phyloP scores from a whole-genome alignment of 2,888 invertebrate genomes.

The Dynastes grantii region DNA sequence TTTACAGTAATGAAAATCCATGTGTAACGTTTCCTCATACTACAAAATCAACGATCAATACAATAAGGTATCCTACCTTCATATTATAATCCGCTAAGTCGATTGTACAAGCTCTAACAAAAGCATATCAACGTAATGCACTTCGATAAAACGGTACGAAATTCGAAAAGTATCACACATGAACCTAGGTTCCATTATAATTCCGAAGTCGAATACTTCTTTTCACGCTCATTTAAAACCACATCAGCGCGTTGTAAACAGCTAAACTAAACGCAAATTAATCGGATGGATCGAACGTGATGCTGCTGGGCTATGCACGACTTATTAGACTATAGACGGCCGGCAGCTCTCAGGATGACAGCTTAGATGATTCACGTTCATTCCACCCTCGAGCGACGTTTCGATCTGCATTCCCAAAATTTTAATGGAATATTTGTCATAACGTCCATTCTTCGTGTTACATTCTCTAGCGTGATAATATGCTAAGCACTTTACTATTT shows the following conservation, averaged over 20 bases:
- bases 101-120: not conserved
- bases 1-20: too few relatives aligned
- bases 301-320: not conserved
- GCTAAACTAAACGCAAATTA: slow-evolving; percentile 5
- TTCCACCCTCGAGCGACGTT: slow-evolving; percentile 36
- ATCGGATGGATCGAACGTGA: slow-evolving; percentile 25
- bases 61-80: not conserved
- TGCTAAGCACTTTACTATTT: not conserved
- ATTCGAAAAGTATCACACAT: slow-evolving; percentile 6
- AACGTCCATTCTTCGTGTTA: not conserved
- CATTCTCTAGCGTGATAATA: not conserved
- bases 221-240: slow-evolving; percentile 9
- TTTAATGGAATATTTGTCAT: slow-evolving; percentile 27
- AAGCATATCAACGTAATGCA: not conserved
- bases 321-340: not conserved
- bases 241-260: slow-evolving; percentile 20
- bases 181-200: not conserved
- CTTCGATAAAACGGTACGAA: not conserved
- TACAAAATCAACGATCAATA: too few relatives aligned
- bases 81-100: not conserved
- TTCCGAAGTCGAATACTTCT: not conserved
- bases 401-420: slow-evolving; percentile 41
- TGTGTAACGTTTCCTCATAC: too few relatives aligned
- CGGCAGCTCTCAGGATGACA: slow-evolving; percentile 17
- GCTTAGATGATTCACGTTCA: slow-evolving; percentile 40